Conservation (phyloP, 2,113 vertebrate genomes). For the Sebastes fasciatus region DNA sequence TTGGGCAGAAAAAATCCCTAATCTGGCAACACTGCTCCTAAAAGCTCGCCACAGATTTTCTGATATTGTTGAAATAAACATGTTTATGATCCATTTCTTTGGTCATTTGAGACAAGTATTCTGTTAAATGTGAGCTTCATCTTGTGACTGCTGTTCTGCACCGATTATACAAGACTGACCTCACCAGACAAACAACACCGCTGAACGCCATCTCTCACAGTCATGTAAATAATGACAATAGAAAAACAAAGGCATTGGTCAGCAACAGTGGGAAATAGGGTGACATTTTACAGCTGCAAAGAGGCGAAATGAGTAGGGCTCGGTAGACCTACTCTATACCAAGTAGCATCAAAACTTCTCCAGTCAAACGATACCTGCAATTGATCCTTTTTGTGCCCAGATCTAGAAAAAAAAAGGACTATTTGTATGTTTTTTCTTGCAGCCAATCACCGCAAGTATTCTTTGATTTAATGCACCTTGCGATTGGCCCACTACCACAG, state of each 20-base stretch:
- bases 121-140: not conserved
- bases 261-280: not conserved
- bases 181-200: not conserved
- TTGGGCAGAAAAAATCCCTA: not conserved
- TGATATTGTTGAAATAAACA: not conserved
- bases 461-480: no score
- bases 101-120: not conserved
- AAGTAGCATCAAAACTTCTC: no score
- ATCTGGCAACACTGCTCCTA: no score
- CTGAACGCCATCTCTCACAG: not conserved
- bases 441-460: no score
- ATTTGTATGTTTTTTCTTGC: no score
- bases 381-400: no score
- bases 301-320: not conserved
- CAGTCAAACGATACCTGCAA: no score
- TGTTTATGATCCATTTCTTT: not conserved
- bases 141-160: not conserved
- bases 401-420: no score
- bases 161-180: not conserved
- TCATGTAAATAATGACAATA: not conserved
- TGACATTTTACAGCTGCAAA: constrained; percentile 23
- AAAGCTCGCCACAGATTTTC: not conserved
- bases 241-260: not conserved
- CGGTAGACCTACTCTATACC: no score
- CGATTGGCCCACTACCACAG: no score